Conservation (phyloP, 2,888 invertebrate genomes). For the Urechis unicinctus region DNA sequence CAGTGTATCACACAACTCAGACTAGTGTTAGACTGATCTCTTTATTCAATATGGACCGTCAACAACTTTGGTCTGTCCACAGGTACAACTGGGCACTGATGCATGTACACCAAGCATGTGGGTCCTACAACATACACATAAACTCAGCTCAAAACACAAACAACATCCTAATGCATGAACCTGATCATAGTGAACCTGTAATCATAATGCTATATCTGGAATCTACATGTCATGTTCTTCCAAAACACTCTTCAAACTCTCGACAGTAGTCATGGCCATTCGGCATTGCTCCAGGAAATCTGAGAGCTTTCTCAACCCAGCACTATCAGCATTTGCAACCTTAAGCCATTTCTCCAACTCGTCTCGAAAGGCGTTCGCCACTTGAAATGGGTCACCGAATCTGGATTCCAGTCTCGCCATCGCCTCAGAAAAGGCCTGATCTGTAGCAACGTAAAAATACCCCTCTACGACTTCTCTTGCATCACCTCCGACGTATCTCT, state of each 20-base stretch:
- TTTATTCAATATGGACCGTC: no score
- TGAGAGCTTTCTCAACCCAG: background rate
- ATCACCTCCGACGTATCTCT: slow-evolving; percentile 17
- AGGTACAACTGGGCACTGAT: no score
- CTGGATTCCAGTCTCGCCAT: slow-evolving; percentile 15
- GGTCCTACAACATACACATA: no score
- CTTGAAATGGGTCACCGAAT: slow-evolving; percentile 17
- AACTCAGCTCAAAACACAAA: no score
- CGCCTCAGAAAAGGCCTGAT: slow-evolving; percentile 15
- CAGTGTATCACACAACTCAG: no score
- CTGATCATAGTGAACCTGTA: no score
- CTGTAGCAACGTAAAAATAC: slow-evolving; percentile 14
- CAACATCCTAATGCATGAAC: no score
- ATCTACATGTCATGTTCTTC: no score
- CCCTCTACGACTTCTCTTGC: slow-evolving; percentile 20
- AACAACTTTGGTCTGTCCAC: no score
- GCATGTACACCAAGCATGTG: no score
- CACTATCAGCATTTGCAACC: background rate
- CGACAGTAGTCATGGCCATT: background rate
- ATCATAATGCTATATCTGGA: no score
- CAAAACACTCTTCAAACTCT: background rate
- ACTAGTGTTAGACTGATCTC: no score
- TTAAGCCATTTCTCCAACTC: background rate
- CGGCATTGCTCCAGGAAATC: background rate
- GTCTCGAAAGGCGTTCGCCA: slow-evolving; percentile 5